phyloP scores from a whole-genome alignment of 2,888 invertebrate species.

The Phortica magna region DNA sequence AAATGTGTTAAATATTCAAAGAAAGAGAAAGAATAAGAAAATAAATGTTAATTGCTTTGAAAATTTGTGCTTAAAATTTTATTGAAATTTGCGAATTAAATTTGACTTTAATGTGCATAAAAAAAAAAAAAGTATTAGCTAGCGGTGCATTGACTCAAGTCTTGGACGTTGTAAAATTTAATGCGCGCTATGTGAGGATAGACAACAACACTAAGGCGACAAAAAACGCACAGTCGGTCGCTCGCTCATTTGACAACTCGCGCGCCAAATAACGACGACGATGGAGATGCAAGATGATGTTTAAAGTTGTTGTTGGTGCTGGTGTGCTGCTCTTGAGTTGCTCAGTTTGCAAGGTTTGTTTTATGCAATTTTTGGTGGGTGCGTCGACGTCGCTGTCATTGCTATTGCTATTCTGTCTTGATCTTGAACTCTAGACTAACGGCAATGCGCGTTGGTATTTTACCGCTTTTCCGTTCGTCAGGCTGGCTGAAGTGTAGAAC shows the following conservation, averaged over 20 bases:
- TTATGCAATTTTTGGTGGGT: constrained; percentile 57
- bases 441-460: constrained; percentile 5
- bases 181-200: not conserved
- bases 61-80: not conserved
- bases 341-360: constrained; percentile 37
- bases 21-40: constrained; percentile 3
- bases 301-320: constrained; percentile 13
- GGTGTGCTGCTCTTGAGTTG: not conserved
- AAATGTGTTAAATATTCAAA: not conserved
- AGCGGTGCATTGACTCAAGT: constrained; percentile 1
- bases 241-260: too few relatives aligned
- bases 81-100: not conserved
- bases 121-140: not conserved
- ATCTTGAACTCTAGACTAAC: constrained; percentile 60
- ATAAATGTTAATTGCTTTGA: not conserved
- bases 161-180: not conserved
- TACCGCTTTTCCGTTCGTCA: not conserved
- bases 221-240: not conserved
- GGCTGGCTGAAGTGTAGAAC: constrained; percentile 46
- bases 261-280: too few relatives aligned
- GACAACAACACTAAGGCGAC: not conserved
- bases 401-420: constrained; percentile 32
- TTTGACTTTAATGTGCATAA: not conserved
- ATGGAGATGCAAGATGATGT: not conserved
- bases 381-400: constrained; percentile 38